A percentile compares a stretch with the other conserved stretches of the same genome.
These are phyloP conservation scores for Cylloceria caligata DNA, from an alignment of 2,888 invertebrate species.

Conservation along the genomic window DNA sequence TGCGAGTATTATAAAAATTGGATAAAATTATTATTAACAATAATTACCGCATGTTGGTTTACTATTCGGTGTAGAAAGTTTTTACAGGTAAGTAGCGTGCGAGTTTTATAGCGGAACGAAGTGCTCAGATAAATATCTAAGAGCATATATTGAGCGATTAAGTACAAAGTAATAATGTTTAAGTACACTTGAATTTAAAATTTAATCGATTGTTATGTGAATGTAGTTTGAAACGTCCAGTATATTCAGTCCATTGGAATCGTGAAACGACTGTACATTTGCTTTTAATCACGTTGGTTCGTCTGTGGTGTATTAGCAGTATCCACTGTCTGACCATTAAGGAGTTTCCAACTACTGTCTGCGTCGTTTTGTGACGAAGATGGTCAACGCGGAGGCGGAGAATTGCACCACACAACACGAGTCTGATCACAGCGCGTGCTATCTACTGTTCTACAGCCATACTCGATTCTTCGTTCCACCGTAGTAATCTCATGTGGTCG, in stretches of 20 bases:
- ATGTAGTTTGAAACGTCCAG: not conserved
- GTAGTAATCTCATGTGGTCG: not conserved
- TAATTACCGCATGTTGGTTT: no score
- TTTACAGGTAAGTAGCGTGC: no score
- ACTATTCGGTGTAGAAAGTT: no score
- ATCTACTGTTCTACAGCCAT: not conserved
- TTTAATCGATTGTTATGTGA: not conserved
- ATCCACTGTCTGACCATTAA: constrained; percentile 29
- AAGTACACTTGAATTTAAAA: no score
- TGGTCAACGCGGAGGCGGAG: not conserved
- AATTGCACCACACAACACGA: not conserved
- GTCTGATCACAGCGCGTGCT: constrained; percentile 17
- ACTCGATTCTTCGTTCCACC: not conserved
- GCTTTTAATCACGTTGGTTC: not conserved
- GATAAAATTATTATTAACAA: no score
- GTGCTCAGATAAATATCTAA: no score
- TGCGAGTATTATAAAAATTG: no score
- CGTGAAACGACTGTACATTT: not conserved
- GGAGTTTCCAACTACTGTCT: constrained; percentile 12
- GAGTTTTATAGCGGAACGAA: no score
- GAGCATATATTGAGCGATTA: no score
- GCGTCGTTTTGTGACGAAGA: constrained; percentile 1
- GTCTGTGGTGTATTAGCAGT: not conserved
- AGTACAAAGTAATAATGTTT: no score
- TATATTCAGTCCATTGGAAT: not conserved